These are phyloP conservation scores for Panopea generosa DNA, from an alignment of 2,888 invertebrate species.

Conservation along the genomic window DNA sequence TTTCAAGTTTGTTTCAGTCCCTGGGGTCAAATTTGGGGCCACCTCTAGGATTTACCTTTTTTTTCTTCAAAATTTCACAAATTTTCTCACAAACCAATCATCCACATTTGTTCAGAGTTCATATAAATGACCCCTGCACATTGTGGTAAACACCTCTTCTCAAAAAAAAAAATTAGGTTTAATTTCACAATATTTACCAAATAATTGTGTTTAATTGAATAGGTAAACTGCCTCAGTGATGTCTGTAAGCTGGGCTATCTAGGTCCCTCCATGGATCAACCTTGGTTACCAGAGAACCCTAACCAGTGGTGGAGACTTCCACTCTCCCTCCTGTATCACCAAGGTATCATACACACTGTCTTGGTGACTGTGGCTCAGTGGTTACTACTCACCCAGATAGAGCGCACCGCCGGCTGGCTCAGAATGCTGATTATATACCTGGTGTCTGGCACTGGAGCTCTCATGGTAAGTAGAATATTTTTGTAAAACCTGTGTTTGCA, in stretches of 20 bases:
- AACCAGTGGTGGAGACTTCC: constrained; percentile 78
- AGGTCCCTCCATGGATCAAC: constrained; percentile 39
- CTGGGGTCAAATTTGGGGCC: too few relatives aligned
- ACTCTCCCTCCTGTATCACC: constrained; percentile 70
- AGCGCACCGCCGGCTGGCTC: constrained; percentile 76
- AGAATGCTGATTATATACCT: constrained; percentile 71
- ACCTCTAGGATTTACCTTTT: too few relatives aligned
- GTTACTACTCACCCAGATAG: constrained; percentile 71
- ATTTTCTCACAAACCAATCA: too few relatives aligned
- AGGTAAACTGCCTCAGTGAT: constrained; percentile 74
- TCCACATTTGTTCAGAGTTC: too few relatives aligned
- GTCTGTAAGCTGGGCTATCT: constrained; percentile 63
- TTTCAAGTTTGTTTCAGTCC: too few relatives aligned
- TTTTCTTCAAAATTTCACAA: too few relatives aligned
- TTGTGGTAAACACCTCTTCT: too few relatives aligned
- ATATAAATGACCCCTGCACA: too few relatives aligned
- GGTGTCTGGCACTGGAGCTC: constrained; percentile 68
- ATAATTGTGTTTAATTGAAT: too few relatives aligned
- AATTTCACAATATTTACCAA: too few relatives aligned
- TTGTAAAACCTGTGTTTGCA: too few relatives aligned
- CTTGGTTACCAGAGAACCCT: constrained; percentile 66
- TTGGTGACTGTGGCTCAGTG: constrained; percentile 66
- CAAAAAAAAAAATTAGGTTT: too few relatives aligned
- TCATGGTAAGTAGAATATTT: constrained; percentile 67
- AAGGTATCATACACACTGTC: constrained; percentile 73